Evolutionary conservation across 2,888 invertebrate genomes (phyloP).

Genomic region (Xanthorhoe designata): DNA sequence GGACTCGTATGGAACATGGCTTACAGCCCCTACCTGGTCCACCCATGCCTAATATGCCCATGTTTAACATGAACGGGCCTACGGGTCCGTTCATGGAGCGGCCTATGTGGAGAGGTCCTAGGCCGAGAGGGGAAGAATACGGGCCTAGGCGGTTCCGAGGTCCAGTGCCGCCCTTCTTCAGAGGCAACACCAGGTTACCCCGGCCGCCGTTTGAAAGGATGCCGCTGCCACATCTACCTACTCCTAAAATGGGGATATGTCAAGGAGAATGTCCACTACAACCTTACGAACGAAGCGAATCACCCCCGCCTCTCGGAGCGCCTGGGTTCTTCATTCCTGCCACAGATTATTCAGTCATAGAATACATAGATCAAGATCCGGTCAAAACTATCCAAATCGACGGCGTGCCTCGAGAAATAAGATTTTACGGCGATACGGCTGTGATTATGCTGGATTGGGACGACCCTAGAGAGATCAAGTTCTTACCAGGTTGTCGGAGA

Average conservation of each 20-base stretch:
- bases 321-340: slow-evolving; percentile 69
- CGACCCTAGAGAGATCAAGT: slow-evolving; percentile 94
- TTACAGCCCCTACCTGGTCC: slow-evolving; percentile 68
- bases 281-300: slow-evolving; percentile 66
- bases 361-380: slow-evolving; percentile 86
- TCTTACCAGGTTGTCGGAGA: slow-evolving; percentile 91
- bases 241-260: slow-evolving; percentile 69
- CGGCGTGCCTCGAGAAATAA: slow-evolving; percentile 91
- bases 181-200: slow-evolving; percentile 64
- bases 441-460: slow-evolving; percentile 94
- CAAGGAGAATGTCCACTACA: slow-evolving; percentile 70
- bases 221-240: slow-evolving; percentile 63
- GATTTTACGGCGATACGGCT: slow-evolving; percentile 94
- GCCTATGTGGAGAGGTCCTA: slow-evolving; percentile 67
- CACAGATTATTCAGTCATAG: slow-evolving; percentile 70
- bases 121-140: slow-evolving; percentile 70
- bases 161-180: slow-evolving; percentile 63
- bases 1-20: slow-evolving; percentile 46
- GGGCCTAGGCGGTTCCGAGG: slow-evolving; percentile 69
- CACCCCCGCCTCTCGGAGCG: slow-evolving; percentile 74
- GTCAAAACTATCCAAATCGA: slow-evolving; percentile 94
- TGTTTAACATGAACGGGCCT: slow-evolving; percentile 28
- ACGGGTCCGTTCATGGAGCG: slow-evolving; percentile 24
- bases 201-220: slow-evolving; percentile 62
- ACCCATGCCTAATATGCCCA: slow-evolving; percentile 54